A percentile compares a stretch with the other conserved stretches of the same genome.
These are phyloP conservation scores for Turnix velox DNA, from an alignment of 2,113 vertebrate genomes.

Conservation along the genomic window DNA sequence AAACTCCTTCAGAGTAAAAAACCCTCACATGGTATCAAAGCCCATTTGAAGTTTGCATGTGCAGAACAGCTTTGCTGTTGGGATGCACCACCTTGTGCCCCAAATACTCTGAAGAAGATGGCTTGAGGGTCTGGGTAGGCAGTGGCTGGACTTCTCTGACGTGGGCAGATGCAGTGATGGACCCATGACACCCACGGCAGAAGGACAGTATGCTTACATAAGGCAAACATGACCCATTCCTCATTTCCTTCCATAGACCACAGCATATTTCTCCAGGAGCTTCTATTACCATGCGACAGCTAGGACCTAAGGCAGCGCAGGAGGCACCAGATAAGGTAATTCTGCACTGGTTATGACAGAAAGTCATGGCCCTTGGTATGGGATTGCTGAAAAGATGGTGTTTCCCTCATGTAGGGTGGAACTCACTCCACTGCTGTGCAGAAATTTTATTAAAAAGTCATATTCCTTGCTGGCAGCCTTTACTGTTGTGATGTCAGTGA, in stretches of 20 bases:
- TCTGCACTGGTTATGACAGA: not conserved
- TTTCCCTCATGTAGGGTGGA: not conserved
- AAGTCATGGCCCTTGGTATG: rapidly evolving
- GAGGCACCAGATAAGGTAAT: not conserved
- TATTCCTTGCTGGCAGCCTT: not conserved
- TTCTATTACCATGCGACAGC: rapidly evolving
- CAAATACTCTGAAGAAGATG: not conserved
- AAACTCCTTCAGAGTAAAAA: not conserved
- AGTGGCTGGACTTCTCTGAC: not conserved
- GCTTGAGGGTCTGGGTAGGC: not conserved
- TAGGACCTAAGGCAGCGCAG: not conserved
- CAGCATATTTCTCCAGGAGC: not conserved
- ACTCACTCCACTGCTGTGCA: not conserved
- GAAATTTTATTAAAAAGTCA: not conserved
- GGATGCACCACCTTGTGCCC: not conserved
- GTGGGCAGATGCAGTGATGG: rapidly evolving
- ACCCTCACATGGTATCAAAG: not conserved
- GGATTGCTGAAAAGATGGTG: not conserved
- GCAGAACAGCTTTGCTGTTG: rapidly evolving
- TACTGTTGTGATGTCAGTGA: not conserved
- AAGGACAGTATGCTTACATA: rapidly evolving
- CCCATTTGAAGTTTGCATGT: rapidly evolving
- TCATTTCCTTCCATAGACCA: not conserved
- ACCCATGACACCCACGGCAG: not conserved
- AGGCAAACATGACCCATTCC: rapidly evolving